These are phyloP conservation scores for Cyphomyrus plagiostoma DNA, from an alignment of 2,113 vertebrate genomes.

Conservation along the genomic window DNA sequence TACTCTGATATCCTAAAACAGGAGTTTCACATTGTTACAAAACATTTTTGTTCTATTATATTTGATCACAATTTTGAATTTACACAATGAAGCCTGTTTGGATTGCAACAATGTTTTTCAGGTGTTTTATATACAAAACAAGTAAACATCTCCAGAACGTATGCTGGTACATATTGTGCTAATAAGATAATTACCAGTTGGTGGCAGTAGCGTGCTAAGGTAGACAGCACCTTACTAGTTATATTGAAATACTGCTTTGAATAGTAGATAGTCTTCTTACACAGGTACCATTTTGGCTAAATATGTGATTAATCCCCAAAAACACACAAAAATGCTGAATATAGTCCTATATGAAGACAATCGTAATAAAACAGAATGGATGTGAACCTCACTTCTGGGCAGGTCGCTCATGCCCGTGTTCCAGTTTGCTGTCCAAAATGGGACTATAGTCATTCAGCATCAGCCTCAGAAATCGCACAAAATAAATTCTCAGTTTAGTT, in stretches of 20 bases:
- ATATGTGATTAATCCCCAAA: background rate
- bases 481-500: background rate
- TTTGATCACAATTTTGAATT: background rate
- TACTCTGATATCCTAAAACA: background rate
- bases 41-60: background rate
- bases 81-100: background rate
- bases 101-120: background rate
- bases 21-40: background rate
- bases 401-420: background rate
- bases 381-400: background rate
- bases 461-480: background rate
- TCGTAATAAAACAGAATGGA: background rate
- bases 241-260: background rate
- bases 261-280: background rate
- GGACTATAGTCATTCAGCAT: background rate
- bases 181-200: background rate
- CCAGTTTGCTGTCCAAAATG: background rate
- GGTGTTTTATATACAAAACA: background rate
- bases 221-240: background rate
- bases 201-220: background rate
- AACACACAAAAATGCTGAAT: background rate
- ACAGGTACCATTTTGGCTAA: background rate
- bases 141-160: background rate
- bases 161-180: background rate
- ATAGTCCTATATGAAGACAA: background rate